A percentile compares a stretch with the other conserved stretches of the same genome.
These are phyloP conservation scores for Charadrius vociferus DNA, from an alignment of 2,113 vertebrate species.

Conservation along the genomic window DNA sequence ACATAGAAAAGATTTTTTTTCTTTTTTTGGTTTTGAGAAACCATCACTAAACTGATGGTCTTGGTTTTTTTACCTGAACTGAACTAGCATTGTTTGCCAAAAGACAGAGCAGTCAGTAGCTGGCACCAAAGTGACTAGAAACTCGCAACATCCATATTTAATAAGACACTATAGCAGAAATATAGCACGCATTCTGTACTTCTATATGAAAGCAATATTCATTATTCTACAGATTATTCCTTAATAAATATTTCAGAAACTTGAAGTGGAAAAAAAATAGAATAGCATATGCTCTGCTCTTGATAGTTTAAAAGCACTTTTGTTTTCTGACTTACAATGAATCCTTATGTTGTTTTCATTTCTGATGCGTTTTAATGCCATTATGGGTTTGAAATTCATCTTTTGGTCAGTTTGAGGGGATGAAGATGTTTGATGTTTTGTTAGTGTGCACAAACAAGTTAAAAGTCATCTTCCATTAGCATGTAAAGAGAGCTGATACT, in stretches of 20 bases:
- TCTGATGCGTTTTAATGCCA: constrained; percentile 42
- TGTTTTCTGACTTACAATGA: constrained; percentile 22
- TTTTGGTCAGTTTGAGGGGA: constrained; percentile 28
- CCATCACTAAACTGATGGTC: neutral
- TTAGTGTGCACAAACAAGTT: neutral
- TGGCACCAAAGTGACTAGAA: constrained; percentile 43
- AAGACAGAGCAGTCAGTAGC: constrained; percentile 10
- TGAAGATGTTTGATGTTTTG: neutral
- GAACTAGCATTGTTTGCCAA: constrained; percentile 26
- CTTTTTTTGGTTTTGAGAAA: neutral
- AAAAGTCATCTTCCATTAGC: constrained; percentile 6
- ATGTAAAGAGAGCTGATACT: neutral
- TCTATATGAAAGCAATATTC: constrained; percentile 71
- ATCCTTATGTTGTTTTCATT: constrained; percentile 29
- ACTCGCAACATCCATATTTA: constrained; percentile 75
- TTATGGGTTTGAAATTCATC: constrained; percentile 59
- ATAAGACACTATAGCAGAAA: constrained; percentile 69
- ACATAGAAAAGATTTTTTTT: neutral
- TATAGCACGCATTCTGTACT: constrained; percentile 43
- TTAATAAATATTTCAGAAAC: constrained; percentile 79
- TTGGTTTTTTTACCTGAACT: neutral
- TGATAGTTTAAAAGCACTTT: constrained; percentile 56
- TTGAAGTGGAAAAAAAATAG: constrained; percentile 26
- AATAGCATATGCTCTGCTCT: neutral
- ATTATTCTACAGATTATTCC: constrained; percentile 74